These are phyloP conservation scores for Mesitornis unicolor DNA, from an alignment of 2,113 vertebrate species.

Conservation along the genomic window DNA sequence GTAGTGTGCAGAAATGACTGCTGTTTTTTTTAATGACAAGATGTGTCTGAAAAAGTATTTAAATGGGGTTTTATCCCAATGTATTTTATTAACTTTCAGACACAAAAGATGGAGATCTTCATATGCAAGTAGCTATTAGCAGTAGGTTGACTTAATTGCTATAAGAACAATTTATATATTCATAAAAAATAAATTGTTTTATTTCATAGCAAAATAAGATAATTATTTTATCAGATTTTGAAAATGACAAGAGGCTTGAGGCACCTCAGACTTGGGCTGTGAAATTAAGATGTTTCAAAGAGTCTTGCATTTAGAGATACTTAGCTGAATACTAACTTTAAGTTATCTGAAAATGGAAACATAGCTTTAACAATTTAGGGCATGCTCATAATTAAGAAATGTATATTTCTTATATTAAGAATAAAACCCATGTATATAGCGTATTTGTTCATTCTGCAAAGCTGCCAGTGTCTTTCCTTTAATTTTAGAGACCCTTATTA, in stretches of 20 bases:
- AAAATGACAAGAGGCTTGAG: background rate
- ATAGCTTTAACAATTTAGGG: background rate
- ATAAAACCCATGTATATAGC: too few species aligned
- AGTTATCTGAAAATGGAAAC: background rate
- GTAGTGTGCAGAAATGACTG: background rate
- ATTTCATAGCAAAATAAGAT: background rate
- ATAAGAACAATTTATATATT: background rate
- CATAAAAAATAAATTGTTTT: background rate
- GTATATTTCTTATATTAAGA: background rate
- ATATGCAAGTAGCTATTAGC: background rate
- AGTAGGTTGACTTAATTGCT: background rate
- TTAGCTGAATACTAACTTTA: background rate
- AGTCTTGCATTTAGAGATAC: background rate
- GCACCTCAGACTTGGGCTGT: background rate
- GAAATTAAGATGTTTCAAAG: background rate
- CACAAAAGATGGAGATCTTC: background rate
- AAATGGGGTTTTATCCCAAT: background rate
- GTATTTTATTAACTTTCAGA: background rate
- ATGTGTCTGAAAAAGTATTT: background rate
- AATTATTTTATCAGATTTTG: background rate
- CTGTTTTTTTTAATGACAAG: background rate
- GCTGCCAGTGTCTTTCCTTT: background rate
- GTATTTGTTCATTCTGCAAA: background rate
- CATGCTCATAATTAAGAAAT: background rate
- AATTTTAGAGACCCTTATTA: background rate